phyloP scores from a whole-genome alignment of 2,797 vertebrate genomes.

The Phaenicophaeus curvirostris region DNA sequence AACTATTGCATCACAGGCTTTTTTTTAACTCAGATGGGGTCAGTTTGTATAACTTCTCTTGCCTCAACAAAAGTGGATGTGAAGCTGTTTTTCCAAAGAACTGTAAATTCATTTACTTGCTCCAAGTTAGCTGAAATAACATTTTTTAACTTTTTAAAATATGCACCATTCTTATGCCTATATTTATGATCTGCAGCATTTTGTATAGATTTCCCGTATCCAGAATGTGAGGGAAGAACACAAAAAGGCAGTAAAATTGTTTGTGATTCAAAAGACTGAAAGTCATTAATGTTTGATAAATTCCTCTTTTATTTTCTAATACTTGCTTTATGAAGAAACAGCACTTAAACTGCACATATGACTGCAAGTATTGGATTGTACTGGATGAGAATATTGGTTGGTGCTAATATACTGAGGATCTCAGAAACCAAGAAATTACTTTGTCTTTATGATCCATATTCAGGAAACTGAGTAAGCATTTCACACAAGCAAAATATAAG shows the following conservation, averaged over 20 bases:
- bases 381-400: too few relatives aligned
- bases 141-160: background rate
- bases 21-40: background rate
- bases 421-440: too few relatives aligned
- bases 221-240: background rate
- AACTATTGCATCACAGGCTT: background rate
- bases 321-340: too few relatives aligned
- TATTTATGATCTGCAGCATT: background rate
- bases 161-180: accelerated
- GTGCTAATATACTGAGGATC: too few relatives aligned
- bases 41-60: background rate
- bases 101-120: background rate
- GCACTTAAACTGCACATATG: too few relatives aligned
- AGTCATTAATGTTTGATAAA: background rate
- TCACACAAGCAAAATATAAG: too few relatives aligned
- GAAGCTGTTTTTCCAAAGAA: background rate
- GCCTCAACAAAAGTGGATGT: background rate
- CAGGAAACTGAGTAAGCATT: too few relatives aligned
- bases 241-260: background rate
- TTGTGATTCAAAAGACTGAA: background rate
- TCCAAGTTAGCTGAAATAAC: background rate
- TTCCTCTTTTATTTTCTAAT: too few relatives aligned
- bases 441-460: too few relatives aligned
- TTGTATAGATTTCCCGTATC: background rate
- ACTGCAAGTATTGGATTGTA: too few relatives aligned